These are phyloP conservation scores for Oreotrochilus melanogaster DNA, from an alignment of 2,113 vertebrate species.

Conservation along the genomic window DNA sequence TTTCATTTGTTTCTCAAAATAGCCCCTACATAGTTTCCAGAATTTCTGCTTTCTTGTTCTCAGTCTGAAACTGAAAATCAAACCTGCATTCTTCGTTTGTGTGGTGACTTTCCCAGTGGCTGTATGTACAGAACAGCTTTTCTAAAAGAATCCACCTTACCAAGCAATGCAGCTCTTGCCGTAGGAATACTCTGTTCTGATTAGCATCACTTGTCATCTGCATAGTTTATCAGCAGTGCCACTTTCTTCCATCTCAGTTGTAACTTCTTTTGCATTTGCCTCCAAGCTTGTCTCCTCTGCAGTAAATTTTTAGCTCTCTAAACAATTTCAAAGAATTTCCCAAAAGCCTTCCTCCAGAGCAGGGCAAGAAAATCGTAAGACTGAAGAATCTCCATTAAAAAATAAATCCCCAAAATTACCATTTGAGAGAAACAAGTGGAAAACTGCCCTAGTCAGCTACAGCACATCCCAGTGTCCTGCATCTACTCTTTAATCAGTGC, in stretches of 20 bases:
- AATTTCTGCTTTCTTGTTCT: neutral
- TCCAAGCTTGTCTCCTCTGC: neutral
- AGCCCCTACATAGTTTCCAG: neutral
- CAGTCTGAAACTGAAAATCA: neutral
- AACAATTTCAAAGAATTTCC: neutral
- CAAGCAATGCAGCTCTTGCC: conserved; percentile 15
- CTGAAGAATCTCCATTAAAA: neutral
- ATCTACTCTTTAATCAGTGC: neutral
- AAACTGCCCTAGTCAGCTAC: neutral
- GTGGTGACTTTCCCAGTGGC: conserved; percentile 13
- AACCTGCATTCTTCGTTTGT: neutral
- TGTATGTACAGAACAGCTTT: neutral
- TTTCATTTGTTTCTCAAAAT: neutral
- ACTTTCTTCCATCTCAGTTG: conserved; percentile 29
- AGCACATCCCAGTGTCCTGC: neutral
- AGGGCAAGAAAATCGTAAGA: neutral
- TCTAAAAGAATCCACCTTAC: conserved; percentile 27
- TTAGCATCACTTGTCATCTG: conserved; percentile 56
- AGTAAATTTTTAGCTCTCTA: neutral
- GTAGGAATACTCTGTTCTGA: conserved; percentile 27
- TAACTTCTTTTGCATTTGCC: conserved; percentile 40
- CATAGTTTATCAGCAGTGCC: conserved; percentile 19
- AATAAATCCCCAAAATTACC: neutral
- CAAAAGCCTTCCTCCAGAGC: neutral
- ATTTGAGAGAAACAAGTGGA: neutral